Evolutionary conservation across 30 jellyfish, hydroid and myxozoan species (phyloP).

Genomic region (Aurelia coerulea): DNA sequence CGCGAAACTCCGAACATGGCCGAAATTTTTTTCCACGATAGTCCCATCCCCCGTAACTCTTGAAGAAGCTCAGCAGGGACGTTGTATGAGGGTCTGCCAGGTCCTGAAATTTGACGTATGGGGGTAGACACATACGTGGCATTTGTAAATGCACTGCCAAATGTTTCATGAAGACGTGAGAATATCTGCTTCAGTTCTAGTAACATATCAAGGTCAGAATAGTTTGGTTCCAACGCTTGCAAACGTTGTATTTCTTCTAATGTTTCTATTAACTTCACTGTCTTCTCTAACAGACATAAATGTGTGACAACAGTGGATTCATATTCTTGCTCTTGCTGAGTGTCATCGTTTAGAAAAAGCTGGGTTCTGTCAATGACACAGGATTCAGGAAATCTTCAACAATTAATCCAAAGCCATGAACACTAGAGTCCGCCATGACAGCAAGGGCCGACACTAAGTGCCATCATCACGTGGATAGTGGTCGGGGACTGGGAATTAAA

Average conservation of each 20-base stretch:
- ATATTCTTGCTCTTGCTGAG: background rate
- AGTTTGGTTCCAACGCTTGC: too few species aligned
- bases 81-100: conserved; percentile 36
- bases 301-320: background rate
- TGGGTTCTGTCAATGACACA: conserved; percentile 3
- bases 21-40: conserved; percentile 31
- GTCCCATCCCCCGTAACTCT: conserved; percentile 33
- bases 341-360: background rate
- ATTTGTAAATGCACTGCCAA: too few species aligned
- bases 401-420: conserved; percentile 1
- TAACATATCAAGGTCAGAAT: too few species aligned
- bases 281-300: background rate
- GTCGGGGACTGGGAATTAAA: background rate
- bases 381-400: background rate
- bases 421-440: background rate
- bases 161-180: too few species aligned
- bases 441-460: too few species aligned
- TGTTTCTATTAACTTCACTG: background rate
- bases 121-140: too few species aligned
- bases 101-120: background rate
- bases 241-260: background rate
- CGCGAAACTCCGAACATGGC: conserved; percentile 30
- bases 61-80: conserved; percentile 2
- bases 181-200: too few species aligned
- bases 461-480: too few species aligned